Conservation (phyloP, 2,888 invertebrate genomes). For the Lasioglossum calceatum region DNA sequence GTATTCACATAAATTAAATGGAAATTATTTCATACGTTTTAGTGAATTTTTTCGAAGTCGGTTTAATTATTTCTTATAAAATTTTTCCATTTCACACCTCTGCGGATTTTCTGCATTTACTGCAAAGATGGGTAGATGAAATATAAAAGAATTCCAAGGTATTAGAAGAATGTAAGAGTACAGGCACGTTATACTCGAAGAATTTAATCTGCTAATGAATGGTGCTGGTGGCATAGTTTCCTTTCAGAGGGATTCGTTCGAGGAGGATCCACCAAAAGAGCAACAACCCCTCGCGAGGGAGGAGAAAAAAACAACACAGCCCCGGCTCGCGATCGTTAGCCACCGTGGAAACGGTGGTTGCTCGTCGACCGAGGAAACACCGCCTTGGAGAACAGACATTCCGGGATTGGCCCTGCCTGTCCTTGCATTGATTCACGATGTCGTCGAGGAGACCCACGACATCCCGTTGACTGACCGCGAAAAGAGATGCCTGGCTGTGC, state of each 20-base stretch:
- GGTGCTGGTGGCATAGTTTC: conserved; percentile 74
- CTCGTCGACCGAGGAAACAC: conserved; percentile 51
- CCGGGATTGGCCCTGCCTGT: conserved; percentile 48
- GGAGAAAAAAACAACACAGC: conserved; percentile 55
- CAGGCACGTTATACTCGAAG: no score
- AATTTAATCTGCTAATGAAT: not conserved
- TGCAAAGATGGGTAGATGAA: no score
- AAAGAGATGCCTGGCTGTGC: conserved; percentile 82
- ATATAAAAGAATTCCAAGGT: no score
- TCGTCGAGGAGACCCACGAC: conserved; percentile 60
- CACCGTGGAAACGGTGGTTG: conserved; percentile 41
- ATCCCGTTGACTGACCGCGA: conserved; percentile 80
- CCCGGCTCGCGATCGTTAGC: conserved; percentile 53
- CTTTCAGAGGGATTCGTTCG: conserved; percentile 81
- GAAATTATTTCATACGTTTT: no score
- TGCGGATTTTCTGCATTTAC: no score
- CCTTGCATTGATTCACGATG: conserved; percentile 58
- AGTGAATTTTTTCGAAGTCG: no score
- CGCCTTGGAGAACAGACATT: conserved; percentile 71
- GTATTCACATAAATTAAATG: no score
- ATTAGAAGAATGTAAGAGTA: no score
- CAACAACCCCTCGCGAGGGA: conserved; percentile 54
- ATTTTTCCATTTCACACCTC: no score
- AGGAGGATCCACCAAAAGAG: conserved; percentile 65
- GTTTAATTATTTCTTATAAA: no score